Percentiles rank a stretch among this genome's conserved stretches.
phyloP scores from a whole-genome alignment of 1,140 invertebrate genomes.

The Glossosoma conforme region DNA sequence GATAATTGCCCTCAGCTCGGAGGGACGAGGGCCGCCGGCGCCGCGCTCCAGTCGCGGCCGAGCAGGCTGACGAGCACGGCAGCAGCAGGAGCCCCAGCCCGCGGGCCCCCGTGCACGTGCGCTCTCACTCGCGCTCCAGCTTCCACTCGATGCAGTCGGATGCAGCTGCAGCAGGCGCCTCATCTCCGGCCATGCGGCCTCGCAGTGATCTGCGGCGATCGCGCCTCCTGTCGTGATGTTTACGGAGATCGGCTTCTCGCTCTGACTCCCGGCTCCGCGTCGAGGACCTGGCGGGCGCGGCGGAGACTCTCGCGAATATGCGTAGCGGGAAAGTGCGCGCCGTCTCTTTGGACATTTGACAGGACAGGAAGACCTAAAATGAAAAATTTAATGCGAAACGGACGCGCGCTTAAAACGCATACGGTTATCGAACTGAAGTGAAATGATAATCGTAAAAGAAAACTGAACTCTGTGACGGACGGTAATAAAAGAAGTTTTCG shows the following conservation, averaged over 20 bases:
- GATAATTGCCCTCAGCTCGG: not conserved
- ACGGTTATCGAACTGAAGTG: too few species aligned
- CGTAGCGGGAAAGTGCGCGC: not conserved
- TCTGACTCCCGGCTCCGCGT: not conserved
- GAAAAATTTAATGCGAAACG: too few species aligned
- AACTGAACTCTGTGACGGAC: too few species aligned
- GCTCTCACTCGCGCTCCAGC: not conserved
- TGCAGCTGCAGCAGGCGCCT: not conserved
- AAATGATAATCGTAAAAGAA: too few species aligned
- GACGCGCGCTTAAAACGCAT: too few species aligned
- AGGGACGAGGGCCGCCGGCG: conserved; percentile 4
- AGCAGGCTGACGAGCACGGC: not conserved
- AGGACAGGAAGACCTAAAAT: too few species aligned
- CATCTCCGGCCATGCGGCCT: not conserved
- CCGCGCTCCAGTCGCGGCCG: conserved; percentile 14
- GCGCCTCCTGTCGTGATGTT: not conserved
- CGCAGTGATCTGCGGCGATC: not conserved
- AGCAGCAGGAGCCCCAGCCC: too few species aligned
- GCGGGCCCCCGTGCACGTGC: too few species aligned
- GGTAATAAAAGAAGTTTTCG: too few species aligned
- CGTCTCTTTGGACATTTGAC: too few species aligned
- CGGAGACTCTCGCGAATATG: not conserved
- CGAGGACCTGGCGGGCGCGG: not conserved
- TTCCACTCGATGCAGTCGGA: not conserved
- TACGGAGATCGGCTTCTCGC: not conserved